Percentiles rank a stretch among this genome's conserved stretches.
phyloP scores from a whole-genome alignment of 2,113 vertebrate genomes.

The Oriolus oriolus region DNA sequence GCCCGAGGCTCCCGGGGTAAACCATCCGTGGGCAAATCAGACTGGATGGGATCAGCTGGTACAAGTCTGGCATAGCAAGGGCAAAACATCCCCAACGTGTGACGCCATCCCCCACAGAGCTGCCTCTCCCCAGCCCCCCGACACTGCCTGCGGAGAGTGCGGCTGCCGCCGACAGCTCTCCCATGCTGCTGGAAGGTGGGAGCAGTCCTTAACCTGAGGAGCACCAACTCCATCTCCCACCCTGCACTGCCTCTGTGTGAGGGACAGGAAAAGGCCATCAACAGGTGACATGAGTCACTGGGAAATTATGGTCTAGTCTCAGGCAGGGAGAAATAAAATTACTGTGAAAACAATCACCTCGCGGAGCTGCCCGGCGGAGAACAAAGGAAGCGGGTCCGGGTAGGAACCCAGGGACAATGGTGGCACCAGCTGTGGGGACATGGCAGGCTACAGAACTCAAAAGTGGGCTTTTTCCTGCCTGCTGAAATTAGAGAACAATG shows the following conservation, averaged over 20 bases:
- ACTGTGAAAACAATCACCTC: not conserved
- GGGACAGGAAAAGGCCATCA: not conserved
- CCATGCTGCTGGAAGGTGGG: not conserved
- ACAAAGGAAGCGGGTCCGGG: not conserved
- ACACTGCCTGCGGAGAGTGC: accelerated
- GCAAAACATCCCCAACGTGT: accelerated
- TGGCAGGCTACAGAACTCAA: not conserved
- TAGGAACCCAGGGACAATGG: not conserved
- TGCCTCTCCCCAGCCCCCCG: not conserved
- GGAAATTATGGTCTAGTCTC: slow-evolving; percentile 56
- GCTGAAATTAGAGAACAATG: slow-evolving; percentile 39
- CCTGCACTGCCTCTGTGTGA: not conserved
- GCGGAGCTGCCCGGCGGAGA: accelerated
- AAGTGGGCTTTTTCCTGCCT: not conserved
- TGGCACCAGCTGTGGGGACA: slow-evolving; percentile 1
- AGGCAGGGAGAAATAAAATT: not conserved
- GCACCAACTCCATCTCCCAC: not conserved
- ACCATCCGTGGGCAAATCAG: not conserved
- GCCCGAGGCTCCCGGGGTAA: not conserved
- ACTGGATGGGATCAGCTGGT: not conserved
- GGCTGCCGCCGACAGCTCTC: not conserved
- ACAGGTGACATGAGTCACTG: slow-evolving; percentile 24
- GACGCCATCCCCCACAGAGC: not conserved
- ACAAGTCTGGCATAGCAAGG: not conserved
- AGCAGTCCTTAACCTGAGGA: not conserved